Conservation (phyloP, 1,140 invertebrate genomes). For the Trachymyrmex septentrionalis region DNA sequence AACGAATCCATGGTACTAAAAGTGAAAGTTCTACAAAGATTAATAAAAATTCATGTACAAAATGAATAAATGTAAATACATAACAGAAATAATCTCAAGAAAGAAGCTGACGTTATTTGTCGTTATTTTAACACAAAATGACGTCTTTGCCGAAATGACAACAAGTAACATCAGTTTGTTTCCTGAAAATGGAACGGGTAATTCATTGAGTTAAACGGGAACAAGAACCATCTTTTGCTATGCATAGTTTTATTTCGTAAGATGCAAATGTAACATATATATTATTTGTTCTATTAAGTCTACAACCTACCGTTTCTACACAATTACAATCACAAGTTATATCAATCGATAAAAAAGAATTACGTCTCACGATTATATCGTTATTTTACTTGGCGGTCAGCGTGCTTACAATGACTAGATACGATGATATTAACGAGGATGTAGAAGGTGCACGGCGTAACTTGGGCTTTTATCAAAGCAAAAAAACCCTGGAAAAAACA, state of each 20-base stretch:
- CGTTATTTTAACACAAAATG: too few relatives aligned
- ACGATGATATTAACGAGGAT: slow-evolving; percentile 54
- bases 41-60: background rate
- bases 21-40: background rate
- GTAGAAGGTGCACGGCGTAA: slow-evolving; percentile 44
- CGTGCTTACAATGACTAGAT: slow-evolving; percentile 59
- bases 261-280: slow-evolving; percentile 65
- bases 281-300: slow-evolving; percentile 36
- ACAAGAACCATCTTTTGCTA: background rate
- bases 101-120: too few relatives aligned
- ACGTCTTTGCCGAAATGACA: too few relatives aligned
- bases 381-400: slow-evolving; percentile 45
- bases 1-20: background rate
- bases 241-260: slow-evolving; percentile 55
- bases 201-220: background rate
- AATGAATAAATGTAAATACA: too few relatives aligned
- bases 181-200: background rate
- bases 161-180: too few relatives aligned
- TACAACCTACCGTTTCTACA: slow-evolving; percentile 49
- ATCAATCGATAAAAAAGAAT: slow-evolving; percentile 58
- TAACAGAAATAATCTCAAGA: background rate
- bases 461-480: slow-evolving; percentile 26
- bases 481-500: slow-evolving; percentile 26
- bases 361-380: slow-evolving; percentile 51
- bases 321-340: slow-evolving; percentile 54